Percentiles rank a stretch among this genome's conserved stretches.
Conservation (phyloP, 2,888 invertebrate species). For the Pristionchus exspectatus region DNA sequence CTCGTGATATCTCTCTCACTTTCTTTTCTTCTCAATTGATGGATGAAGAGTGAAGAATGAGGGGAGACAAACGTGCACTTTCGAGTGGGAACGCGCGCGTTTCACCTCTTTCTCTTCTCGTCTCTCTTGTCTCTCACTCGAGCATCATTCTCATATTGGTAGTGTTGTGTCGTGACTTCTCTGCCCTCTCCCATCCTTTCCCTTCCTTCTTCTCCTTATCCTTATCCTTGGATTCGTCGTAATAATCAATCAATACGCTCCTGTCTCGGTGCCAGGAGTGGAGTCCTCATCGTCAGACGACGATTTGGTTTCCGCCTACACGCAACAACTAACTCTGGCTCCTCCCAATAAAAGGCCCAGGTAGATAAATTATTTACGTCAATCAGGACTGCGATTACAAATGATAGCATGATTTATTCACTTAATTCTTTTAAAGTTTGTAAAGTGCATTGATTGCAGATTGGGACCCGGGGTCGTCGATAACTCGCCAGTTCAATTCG, state of each 20-base stretch:
- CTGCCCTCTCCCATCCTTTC: background rate
- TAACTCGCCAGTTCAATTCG: background rate
- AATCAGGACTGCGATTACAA: background rate
- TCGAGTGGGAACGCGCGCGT: background rate
- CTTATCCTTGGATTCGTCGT: background rate
- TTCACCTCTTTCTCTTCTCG: background rate
- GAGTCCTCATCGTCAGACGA: constrained; percentile 49
- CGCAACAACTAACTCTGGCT: constrained; percentile 52
- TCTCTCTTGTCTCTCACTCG: constrained; percentile 14
- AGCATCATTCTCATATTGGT: constrained; percentile 1
- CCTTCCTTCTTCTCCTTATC: background rate
- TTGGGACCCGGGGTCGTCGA: constrained; percentile 15
- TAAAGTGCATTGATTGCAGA: background rate
- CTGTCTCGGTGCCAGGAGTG: constrained; percentile 15
- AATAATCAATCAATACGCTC: background rate
- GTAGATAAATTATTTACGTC: background rate
- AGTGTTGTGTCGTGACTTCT: constrained; percentile 5
- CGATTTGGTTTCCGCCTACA: constrained; percentile 48
- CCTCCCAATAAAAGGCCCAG: constrained; percentile 50
- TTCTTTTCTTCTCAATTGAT: background rate
- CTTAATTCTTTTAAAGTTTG: background rate
- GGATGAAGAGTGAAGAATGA: background rate
- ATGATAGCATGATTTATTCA: background rate
- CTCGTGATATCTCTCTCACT: background rate
- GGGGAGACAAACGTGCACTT: background rate